Evolutionary conservation across 2,888 invertebrate species (phyloP).

Genomic region (Chaetogeoica ovagalla): DNA sequence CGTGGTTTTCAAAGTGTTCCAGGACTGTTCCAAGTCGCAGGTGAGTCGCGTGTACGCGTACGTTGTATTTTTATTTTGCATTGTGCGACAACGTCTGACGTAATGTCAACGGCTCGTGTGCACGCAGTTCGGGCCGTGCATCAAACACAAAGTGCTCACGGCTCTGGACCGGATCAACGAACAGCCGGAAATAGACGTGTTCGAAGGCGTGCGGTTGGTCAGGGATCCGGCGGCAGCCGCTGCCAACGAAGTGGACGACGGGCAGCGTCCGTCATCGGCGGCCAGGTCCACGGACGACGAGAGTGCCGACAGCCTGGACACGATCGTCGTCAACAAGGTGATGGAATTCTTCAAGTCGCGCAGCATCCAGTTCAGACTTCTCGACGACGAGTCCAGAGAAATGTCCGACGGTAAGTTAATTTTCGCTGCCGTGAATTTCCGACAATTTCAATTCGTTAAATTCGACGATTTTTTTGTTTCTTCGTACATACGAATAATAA

Average conservation of each 20-base stretch:
- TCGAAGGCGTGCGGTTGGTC: constrained; percentile 77
- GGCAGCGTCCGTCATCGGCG: constrained; percentile 61
- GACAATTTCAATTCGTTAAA: too few species aligned
- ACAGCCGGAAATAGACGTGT: constrained; percentile 66
- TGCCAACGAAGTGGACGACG: constrained; percentile 63
- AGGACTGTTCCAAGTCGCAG: constrained; percentile 45
- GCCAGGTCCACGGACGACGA: constrained; percentile 69
- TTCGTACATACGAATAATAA: too few species aligned
- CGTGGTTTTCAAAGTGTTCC: constrained; percentile 27
- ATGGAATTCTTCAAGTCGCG: constrained; percentile 76
- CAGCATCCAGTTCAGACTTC: constrained; percentile 77
- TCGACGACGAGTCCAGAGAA: constrained; percentile 62
- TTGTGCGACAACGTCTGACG: too few species aligned
- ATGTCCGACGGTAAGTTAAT: constrained; percentile 32
- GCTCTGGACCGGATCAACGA: constrained; percentile 70
- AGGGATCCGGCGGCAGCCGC: constrained; percentile 63
- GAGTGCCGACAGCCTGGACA: constrained; percentile 63
- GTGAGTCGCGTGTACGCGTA: constrained; percentile 23
- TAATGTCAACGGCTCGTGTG: not conserved
- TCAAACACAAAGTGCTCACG: constrained; percentile 78
- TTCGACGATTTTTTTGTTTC: too few species aligned
- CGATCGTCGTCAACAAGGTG: constrained; percentile 73
- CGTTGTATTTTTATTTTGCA: too few species aligned
- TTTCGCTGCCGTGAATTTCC: too few species aligned
- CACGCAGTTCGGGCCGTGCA: constrained; percentile 66